Conservation (phyloP, 2,797 vertebrate genomes). For the Eulemur coronatus region DNA sequence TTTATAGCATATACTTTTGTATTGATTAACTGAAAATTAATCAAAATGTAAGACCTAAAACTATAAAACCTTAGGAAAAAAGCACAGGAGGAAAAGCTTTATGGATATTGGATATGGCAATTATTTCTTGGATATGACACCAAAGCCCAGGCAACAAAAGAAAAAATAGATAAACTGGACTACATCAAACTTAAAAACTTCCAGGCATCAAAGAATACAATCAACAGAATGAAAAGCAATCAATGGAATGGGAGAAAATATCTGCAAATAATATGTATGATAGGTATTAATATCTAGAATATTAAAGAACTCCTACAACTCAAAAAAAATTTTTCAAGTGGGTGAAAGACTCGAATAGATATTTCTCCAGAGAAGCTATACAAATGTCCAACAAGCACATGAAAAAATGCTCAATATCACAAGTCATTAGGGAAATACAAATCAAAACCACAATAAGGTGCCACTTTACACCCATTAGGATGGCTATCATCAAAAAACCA, state of each 20-base stretch:
- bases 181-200: not conserved
- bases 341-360: not conserved
- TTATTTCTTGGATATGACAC: constrained; percentile 19
- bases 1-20: not conserved
- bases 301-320: not conserved
- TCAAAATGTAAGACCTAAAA: constrained; percentile 20
- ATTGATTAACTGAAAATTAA: constrained; percentile 26
- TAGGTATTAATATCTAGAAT: not conserved
- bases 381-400: not conserved
- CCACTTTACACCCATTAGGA: not conserved
- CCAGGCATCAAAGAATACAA: not conserved
- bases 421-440: not conserved
- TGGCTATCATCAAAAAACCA: not conserved
- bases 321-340: not conserved
- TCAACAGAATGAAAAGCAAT: not conserved
- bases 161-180: not conserved
- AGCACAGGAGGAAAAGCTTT: not conserved
- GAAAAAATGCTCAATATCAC: not conserved
- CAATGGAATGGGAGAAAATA: not conserved
- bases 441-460: not conserved
- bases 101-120: not conserved
- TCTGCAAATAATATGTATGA: not conserved
- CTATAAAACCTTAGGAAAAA: not conserved
- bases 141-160: not conserved
- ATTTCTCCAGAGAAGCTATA: not conserved